Percentiles rank a stretch among this genome's conserved stretches.
These are phyloP conservation scores for Myotis pilosus DNA, from an alignment of 2,797 vertebrate genomes.

Conservation along the genomic window DNA sequence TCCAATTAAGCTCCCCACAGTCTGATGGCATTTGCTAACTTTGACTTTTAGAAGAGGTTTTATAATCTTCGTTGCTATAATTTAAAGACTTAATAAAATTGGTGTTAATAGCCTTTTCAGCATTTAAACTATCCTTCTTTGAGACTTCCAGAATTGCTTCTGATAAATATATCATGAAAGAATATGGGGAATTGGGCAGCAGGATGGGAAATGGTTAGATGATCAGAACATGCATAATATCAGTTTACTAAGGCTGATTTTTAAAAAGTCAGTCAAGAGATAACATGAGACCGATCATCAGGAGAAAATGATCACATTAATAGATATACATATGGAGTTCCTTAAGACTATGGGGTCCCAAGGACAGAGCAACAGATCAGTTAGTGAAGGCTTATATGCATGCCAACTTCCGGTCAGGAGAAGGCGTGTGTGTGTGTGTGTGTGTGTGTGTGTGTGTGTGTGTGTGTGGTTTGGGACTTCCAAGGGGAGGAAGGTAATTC, in stretches of 20 bases:
- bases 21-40: not conserved
- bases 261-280: not conserved
- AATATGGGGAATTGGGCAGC: not conserved
- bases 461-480: not conserved
- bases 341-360: not conserved
- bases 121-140: slow-evolving; percentile 40
- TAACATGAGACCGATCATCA: not conserved
- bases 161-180: slow-evolving; percentile 40
- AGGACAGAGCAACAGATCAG: not conserved
- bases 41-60: slow-evolving; percentile 54
- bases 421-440: not conserved
- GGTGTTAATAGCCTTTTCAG: slow-evolving; percentile 54
- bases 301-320: not conserved
- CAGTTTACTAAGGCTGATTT: not conserved
- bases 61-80: slow-evolving; percentile 42
- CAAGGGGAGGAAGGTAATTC: not conserved
- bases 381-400: not conserved
- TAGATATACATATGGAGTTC: not conserved
- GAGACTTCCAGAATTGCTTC: slow-evolving; percentile 44
- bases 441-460: too few relatives aligned
- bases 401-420: not conserved
- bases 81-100: slow-evolving; percentile 65
- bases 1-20: slow-evolving; percentile 10
- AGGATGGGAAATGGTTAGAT: not conserved
- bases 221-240: not conserved